Base-by-base conservation (phyloP, 2,113 vertebrate species). In the Tychaedon coryphoeus region DNA sequence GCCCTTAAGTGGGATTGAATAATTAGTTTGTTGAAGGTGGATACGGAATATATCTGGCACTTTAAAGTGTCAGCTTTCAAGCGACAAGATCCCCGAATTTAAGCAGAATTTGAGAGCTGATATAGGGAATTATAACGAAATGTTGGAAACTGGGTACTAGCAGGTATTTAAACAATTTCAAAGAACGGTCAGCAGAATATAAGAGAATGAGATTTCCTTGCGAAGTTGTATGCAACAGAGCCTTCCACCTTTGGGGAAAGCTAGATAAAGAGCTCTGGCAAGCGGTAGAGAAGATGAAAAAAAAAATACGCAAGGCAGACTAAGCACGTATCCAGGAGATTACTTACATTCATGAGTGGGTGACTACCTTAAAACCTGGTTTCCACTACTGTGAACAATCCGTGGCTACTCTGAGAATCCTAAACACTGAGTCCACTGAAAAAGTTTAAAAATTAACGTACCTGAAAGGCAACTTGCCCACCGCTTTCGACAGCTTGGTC, bases 371-470 rank as follows among this genome's bases (percentile, higher is more conserved):
- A 53, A 57, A 47, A 66, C 0, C 1, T 7, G 9, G 17, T 22
- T 56, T 51, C 12, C 10, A 51, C 34, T 6, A 6, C 7, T 7
- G 4, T 1, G 1, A 60, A 36, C 0, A 0, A 2, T 12, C 11
- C 20, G 3, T 9, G 8, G 3, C 2, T 47, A 25, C 3, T 0
- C 2, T 3, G 34, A 70, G 19, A 34, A 86, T 43, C 1, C 2
- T 23, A 38, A 57, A 9, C 1, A 53, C 0, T 0, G 0, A 0
- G 2, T 12, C 10, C 5, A 34, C 1, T 18, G 42, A 70, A 50
- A 47, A 51, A 2, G 5, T 31, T 4, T 0, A 14, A 48, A 36
- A 45, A 18, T 8, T 26, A n/a, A 42, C 45, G 6, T 51, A 85
- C 87, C 74, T 88, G 60, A 70, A n/a, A 60, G 4, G 15, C 23